These are phyloP conservation scores for Muschampia plurimacula DNA, from an alignment of 2,888 invertebrate species.

Conservation along the genomic window DNA sequence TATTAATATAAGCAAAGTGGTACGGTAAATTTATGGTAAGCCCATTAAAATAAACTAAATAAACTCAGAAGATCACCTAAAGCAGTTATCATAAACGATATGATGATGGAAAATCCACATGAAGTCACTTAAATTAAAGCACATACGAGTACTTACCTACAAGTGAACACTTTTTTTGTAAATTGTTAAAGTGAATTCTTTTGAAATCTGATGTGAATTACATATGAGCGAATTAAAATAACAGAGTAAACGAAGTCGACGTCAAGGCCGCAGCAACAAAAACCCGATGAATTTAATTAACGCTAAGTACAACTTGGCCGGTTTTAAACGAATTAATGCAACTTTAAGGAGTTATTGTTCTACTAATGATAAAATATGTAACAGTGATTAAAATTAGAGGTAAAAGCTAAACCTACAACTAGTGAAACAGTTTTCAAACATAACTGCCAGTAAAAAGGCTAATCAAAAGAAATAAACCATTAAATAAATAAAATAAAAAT, in stretches of 20 bases:
- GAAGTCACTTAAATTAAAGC: constrained; percentile 7
- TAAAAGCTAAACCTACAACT: not conserved
- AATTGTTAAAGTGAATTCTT: constrained; percentile 20
- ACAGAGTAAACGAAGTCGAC: constrained; percentile 50
- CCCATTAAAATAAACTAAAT: not conserved
- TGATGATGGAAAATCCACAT: not conserved
- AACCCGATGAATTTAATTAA: constrained; percentile 46
- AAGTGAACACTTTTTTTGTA: constrained; percentile 6
- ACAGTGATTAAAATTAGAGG: not conserved
- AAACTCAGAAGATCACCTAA: not conserved
- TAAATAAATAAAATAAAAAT: no score
- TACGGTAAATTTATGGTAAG: no score
- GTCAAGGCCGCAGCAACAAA: constrained; percentile 52
- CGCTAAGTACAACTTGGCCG: constrained; percentile 23
- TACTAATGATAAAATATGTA: not conserved
- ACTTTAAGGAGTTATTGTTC: constrained; percentile 19
- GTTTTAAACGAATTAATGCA: constrained; percentile 28
- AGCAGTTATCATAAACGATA: not conserved
- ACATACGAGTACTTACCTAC: not conserved
- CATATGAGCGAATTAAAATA: constrained; percentile 27
- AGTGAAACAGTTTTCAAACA: not conserved
- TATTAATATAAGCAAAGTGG: no score
- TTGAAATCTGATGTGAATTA: constrained; percentile 27
- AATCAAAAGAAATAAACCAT: no score
- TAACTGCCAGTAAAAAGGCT: no score